Evolutionary conservation across 2,888 invertebrate species (phyloP).

Genomic region (Neuroscelio doddi): DNA sequence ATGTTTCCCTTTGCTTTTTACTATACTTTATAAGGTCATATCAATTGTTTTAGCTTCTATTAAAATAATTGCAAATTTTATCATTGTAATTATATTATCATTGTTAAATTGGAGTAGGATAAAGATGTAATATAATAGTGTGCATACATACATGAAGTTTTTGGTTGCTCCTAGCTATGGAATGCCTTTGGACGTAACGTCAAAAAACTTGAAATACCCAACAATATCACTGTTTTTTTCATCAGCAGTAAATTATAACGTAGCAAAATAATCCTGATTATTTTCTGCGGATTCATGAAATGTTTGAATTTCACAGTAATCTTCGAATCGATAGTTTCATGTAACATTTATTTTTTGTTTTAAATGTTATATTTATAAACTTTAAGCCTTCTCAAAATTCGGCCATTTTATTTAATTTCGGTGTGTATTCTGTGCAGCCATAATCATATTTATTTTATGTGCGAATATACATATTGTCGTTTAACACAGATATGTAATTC

Average conservation of each 20-base stretch:
- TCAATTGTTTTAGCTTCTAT: neutral
- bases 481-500: slow-evolving; percentile 32
- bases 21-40: slow-evolving; percentile 1
- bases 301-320: slow-evolving; percentile 16
- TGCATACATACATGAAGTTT: slow-evolving; percentile 24
- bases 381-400: slow-evolving; percentile 23
- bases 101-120: no score
- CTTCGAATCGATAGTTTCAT: neutral
- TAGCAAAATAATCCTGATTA: slow-evolving; percentile 11
- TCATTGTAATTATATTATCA: no score
- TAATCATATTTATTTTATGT: slow-evolving; percentile 30
- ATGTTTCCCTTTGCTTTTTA: no score
- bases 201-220: slow-evolving; percentile 9
- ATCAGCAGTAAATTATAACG: slow-evolving; percentile 14
- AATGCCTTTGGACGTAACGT: slow-evolving; percentile 6
- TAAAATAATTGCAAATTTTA: no score
- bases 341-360: slow-evolving; percentile 7
- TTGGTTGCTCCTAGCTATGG: neutral
- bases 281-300: slow-evolving; percentile 2
- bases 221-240: slow-evolving; percentile 5
- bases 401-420: slow-evolving; percentile 30
- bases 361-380: slow-evolving; percentile 27
- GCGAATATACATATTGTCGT: slow-evolving; percentile 10
- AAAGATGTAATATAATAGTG: neutral
- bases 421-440: slow-evolving; percentile 14